Evolutionary conservation across 2,888 invertebrate genomes (phyloP), one percentile per base, ranked within the genome.

Genomic region (Idaea straminata): DNA sequence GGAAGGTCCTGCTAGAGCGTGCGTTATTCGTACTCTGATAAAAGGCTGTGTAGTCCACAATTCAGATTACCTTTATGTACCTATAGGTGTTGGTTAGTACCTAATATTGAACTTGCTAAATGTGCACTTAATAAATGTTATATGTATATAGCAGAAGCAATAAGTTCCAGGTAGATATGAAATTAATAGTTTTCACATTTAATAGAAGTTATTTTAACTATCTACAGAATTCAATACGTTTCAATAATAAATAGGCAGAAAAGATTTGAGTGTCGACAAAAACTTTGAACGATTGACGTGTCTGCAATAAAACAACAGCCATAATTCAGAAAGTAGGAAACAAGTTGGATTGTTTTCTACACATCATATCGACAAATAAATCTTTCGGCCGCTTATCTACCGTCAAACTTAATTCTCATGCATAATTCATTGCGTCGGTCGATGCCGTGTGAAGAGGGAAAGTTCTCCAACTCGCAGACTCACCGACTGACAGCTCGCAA

Each of bases 381-480:
- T 92, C 92, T 92, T 89, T 86, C 72, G 81, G 84, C 83, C 86
- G 87, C 88, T 91, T 92, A 92, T 92, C 92, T 89, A 83, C 82
- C 89, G 89, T 91, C 90, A 90, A 91, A 91, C 85, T 90, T 91
- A 91, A 92, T 92, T 91, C 90, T 88, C 85, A 90, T 91, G 89
- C 87, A 92, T 92, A 90, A 92, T 91, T 91, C 92, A 92, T 90
- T 74, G 85, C 85, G 87, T 84, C 83, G 87, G 87, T 84, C 83
- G 87, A 87, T 87, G 82, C 81, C 83, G 83, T 79, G 83, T 81
- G 86, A 83, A 85, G 84, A 85, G 83, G 84, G 83, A 86, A 88
- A 88, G 80, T 88, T 89, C 77, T 74, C 73, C 76, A 84, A 84
- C 82, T 83, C 75, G 59, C 59, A 16, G 34, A 25, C 59, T 16